Percentiles rank a stretch among this genome's conserved stretches.
Evolutionary conservation across 1,140 invertebrate species (phyloP).

Genomic region (Micrasema longulum): DNA sequence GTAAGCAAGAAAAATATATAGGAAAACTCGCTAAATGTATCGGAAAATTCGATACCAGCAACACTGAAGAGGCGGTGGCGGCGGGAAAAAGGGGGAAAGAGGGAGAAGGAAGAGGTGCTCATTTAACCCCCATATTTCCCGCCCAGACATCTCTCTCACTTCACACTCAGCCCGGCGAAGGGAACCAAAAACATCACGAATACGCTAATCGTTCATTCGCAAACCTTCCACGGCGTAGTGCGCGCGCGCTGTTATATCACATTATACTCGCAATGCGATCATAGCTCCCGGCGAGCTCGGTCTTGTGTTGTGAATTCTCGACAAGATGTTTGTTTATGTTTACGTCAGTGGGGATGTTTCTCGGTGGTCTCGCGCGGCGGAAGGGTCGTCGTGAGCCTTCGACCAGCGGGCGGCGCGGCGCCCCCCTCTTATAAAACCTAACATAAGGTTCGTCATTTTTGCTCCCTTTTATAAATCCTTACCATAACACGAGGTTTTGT

Average conservation of each 20-base stretch:
- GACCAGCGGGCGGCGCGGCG: background rate
- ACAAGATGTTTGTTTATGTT: conserved; percentile 29
- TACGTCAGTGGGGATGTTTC: conserved; percentile 17
- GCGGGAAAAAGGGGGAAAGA: too few species aligned
- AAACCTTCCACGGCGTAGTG: background rate
- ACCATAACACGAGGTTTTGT: too few species aligned
- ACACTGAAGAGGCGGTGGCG: background rate
- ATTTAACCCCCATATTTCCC: conserved; percentile 9
- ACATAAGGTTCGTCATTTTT: too few species aligned
- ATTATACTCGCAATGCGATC: background rate
- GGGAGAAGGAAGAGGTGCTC: background rate
- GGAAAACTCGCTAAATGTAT: too few species aligned
- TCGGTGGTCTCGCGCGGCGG: background rate
- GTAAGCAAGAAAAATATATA: too few species aligned
- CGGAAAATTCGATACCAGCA: conserved; percentile 8
- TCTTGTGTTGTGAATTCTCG: background rate
- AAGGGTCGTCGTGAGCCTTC: background rate
- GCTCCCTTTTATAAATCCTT: too few species aligned
- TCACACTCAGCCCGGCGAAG: background rate
- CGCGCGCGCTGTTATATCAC: background rate
- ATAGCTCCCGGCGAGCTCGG: background rate
- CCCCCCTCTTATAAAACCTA: background rate
- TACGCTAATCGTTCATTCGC: background rate
- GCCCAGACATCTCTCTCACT: conserved; percentile 11
- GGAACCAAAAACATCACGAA: background rate